phyloP scores from a whole-genome alignment of 2,888 invertebrate genomes.

The Hedychridium roseum region DNA sequence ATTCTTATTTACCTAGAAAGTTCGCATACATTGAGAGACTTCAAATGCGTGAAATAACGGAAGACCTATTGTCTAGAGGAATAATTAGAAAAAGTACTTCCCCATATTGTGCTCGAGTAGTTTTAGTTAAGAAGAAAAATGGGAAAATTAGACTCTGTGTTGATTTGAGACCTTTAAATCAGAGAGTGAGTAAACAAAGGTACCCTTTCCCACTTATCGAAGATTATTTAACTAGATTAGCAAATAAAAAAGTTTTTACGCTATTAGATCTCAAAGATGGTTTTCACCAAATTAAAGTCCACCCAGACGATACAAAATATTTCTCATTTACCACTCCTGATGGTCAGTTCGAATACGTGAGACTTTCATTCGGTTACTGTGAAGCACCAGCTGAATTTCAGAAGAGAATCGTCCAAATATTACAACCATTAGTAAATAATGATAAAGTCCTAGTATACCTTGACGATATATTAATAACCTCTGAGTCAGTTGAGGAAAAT shows the following conservation, averaged over 20 bases:
- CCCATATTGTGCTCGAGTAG: constrained; percentile 1
- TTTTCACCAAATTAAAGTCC: not conserved
- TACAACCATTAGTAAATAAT: not conserved
- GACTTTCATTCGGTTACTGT: not conserved
- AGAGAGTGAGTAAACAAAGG: not conserved
- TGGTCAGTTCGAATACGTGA: not conserved
- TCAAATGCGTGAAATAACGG: not conserved
- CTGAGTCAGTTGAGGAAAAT: not conserved
- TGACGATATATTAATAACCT: not conserved
- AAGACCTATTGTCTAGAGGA: not conserved
- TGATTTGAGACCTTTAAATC: not conserved
- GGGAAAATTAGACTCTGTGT: not conserved
- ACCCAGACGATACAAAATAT: constrained; percentile 1
- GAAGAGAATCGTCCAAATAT: not conserved
- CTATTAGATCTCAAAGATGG: no score
- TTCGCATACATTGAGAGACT: not conserved
- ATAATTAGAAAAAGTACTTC: not conserved
- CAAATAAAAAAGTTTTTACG: not conserved
- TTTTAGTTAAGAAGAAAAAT: not conserved
- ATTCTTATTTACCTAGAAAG: not conserved
- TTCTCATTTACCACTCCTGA: not conserved
- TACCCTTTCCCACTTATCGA: not conserved
- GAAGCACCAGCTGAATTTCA: not conserved
- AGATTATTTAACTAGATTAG: not conserved
- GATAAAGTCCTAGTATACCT: not conserved